Evolutionary conservation across 2,113 vertebrate genomes (phyloP).

Genomic region (Gyps fulvus): DNA sequence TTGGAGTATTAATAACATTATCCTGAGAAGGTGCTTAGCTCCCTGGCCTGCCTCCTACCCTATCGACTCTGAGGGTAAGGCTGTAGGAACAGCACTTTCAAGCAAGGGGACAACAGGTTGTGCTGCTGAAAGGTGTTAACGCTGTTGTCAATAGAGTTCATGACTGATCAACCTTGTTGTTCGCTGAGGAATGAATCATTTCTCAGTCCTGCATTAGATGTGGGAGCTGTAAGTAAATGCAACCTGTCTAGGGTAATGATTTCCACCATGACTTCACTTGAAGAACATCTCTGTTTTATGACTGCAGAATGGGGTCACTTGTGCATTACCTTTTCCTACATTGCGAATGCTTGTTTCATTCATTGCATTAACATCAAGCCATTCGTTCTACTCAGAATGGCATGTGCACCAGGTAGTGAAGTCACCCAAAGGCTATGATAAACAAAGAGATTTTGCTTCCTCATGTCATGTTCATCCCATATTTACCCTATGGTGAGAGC

Average conservation of each 20-base stretch:
- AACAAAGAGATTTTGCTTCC: conserved; percentile 27
- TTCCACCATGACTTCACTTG: not conserved
- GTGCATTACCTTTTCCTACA: not conserved
- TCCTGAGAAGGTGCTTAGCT: not conserved
- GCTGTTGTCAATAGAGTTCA: not conserved
- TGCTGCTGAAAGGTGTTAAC: not conserved
- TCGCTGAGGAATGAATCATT: not conserved
- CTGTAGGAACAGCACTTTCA: not conserved
- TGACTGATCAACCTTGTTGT: not conserved
- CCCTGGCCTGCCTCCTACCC: not conserved
- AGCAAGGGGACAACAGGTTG: not conserved
- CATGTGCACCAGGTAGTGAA: not conserved
- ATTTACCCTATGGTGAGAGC: conserved; percentile 27
- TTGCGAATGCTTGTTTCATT: not conserved
- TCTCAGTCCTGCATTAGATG: not conserved
- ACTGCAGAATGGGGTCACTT: not conserved
- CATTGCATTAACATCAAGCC: not conserved
- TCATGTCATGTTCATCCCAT: not conserved
- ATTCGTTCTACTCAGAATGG: not conserved
- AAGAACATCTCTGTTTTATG: not conserved
- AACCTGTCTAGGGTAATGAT: not conserved
- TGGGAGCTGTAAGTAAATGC: not conserved
- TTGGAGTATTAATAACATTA: not conserved
- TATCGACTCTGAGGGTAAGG: not conserved
- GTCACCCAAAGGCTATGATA: not conserved